These are phyloP conservation scores for Osmerus mordax DNA, from an alignment of 2,113 vertebrate species.

Conservation along the genomic window DNA sequence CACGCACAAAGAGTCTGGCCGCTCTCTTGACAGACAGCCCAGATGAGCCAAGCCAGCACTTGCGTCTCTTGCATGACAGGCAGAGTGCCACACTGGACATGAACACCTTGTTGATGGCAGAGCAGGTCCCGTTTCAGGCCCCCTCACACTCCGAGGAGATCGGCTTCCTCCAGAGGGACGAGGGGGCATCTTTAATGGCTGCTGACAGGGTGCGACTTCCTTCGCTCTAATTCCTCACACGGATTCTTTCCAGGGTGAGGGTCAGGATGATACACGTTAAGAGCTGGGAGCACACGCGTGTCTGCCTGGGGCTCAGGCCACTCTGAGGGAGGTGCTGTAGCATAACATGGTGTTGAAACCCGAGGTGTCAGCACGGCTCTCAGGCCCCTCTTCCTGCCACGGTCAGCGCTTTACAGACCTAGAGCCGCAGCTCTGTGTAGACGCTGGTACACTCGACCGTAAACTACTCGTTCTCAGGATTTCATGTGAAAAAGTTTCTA, in stretches of 20 bases:
- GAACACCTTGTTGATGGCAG: constrained; percentile 42
- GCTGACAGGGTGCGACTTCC: constrained; percentile 62
- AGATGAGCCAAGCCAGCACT: neutral
- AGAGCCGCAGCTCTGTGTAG: neutral
- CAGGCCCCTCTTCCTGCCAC: neutral
- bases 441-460: too few relatives aligned
- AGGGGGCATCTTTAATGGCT: constrained; percentile 54
- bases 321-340: too few relatives aligned
- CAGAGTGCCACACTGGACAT: constrained; percentile 19
- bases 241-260: constrained; percentile 61
- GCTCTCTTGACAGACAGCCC: too few relatives aligned
- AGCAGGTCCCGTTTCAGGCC: constrained; percentile 30
- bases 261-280: constrained; percentile 23
- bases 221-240: constrained; percentile 51
- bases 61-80: neutral
- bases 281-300: neutral
- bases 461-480: neutral
- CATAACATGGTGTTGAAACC: constrained; percentile 1
- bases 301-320: too few relatives aligned
- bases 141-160: constrained; percentile 34
- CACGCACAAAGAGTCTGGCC: too few relatives aligned
- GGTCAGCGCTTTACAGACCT: neutral
- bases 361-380: neutral
- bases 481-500: neutral
- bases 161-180: constrained; percentile 38